These are phyloP conservation scores for Euwallacea fornicatus DNA, from an alignment of 1,140 invertebrate species.

Conservation along the genomic window DNA sequence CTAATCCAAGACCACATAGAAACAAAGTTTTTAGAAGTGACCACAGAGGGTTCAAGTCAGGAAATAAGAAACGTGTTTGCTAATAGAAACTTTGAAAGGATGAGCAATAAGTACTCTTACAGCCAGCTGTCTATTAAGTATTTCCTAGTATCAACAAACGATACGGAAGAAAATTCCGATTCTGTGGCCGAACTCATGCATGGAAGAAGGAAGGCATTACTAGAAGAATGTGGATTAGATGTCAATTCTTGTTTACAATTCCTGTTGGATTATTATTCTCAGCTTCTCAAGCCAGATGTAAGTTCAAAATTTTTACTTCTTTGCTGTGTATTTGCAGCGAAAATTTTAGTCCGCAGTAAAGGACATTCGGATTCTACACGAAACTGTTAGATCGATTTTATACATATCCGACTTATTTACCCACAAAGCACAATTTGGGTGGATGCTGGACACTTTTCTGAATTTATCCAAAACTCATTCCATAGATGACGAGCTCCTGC, in stretches of 20 bases:
- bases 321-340: no score
- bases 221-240: conserved; percentile 67
- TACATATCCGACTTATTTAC: conserved; percentile 74
- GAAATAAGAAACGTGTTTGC: conserved; percentile 47
- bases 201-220: conserved; percentile 47
- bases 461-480: conserved; percentile 66
- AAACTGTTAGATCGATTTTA: conserved; percentile 68
- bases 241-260: conserved; percentile 86
- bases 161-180: conserved; percentile 47
- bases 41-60: conserved; percentile 20
- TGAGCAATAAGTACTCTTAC: conserved; percentile 53
- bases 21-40: conserved; percentile 40
- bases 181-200: conserved; percentile 48
- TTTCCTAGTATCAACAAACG: conserved; percentile 42
- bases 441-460: conserved; percentile 71
- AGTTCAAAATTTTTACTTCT: neutral
- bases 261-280: conserved; percentile 77
- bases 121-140: conserved; percentile 57
- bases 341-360: conserved; percentile 35
- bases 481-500: conserved; percentile 70
- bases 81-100: conserved; percentile 48
- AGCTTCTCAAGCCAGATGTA: conserved; percentile 67
- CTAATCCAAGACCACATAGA: conserved; percentile 44
- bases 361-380: conserved; percentile 59
- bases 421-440: conserved; percentile 69